phyloP scores from a whole-genome alignment of 2,113 vertebrate genomes.

The Aramus guarauna region DNA sequence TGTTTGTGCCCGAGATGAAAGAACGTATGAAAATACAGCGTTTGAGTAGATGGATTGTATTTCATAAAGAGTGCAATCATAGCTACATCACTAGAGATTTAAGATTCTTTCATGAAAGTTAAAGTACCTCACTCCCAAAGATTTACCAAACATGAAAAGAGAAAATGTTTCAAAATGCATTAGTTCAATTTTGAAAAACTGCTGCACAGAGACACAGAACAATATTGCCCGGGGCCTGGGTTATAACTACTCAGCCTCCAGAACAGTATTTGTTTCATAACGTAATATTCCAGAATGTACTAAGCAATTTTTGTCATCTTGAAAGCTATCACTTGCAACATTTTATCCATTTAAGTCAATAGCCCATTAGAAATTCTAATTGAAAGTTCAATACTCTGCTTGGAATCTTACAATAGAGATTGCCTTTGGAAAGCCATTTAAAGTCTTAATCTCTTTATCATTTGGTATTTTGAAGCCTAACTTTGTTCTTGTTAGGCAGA shows the following conservation, averaged over 20 bases:
- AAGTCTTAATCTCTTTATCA: constrained; percentile 97
- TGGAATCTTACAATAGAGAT: constrained; percentile 86
- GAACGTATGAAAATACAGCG: background rate
- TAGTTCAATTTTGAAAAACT: constrained; percentile 60
- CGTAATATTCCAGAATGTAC: constrained; percentile 78
- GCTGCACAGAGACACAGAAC: constrained; percentile 26
- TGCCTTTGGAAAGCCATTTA: constrained; percentile 94
- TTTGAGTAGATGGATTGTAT: constrained; percentile 43
- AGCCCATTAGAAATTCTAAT: constrained; percentile 97
- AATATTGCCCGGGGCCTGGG: constrained; percentile 48
- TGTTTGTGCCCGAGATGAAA: background rate
- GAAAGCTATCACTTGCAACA: constrained; percentile 85
- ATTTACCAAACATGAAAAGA: constrained; percentile 62
- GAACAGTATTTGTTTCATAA: constrained; percentile 61
- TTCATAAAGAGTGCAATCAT: constrained; percentile 51
- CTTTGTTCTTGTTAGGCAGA: constrained; percentile 96
- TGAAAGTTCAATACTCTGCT: constrained; percentile 92
- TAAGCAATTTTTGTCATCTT: constrained; percentile 83
- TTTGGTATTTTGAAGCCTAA: constrained; percentile 96
- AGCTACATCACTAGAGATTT: constrained; percentile 42
- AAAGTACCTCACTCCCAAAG: constrained; percentile 51
- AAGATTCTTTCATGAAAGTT: constrained; percentile 54
- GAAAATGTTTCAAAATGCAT: constrained; percentile 60
- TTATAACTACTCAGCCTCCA: constrained; percentile 62
- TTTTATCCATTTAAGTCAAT: constrained; percentile 96